phyloP scores from a whole-genome alignment of 2,113 vertebrate genomes.

The Plotosus lineatus region DNA sequence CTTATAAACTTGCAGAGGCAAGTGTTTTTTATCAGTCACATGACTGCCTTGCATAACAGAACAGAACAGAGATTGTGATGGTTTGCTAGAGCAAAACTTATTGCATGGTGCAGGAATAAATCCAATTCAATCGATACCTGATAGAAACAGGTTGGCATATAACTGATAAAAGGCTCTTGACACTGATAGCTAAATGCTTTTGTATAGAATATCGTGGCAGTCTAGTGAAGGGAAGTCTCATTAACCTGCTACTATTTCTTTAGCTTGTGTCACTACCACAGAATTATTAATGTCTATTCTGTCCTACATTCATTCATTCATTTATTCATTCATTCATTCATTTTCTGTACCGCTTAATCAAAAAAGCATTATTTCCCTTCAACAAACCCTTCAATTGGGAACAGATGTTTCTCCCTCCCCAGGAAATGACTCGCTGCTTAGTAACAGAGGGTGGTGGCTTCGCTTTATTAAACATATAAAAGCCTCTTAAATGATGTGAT shows the following conservation, averaged over 20 bases:
- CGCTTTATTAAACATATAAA: conserved; percentile 73
- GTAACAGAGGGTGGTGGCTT: conserved; percentile 63
- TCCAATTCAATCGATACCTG: background rate
- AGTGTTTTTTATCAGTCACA: background rate
- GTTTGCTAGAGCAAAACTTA: conserved; percentile 16
- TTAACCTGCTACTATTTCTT: conserved; percentile 58
- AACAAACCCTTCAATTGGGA: conserved; percentile 63
- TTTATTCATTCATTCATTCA: too few relatives aligned
- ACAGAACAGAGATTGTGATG: background rate
- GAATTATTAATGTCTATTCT: conserved; percentile 61
- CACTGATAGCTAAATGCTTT: conserved; percentile 24
- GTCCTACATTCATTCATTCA: conserved; percentile 62
- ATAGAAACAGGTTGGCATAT: conserved; percentile 38
- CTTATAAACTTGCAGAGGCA: background rate
- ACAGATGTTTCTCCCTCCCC: conserved; percentile 70
- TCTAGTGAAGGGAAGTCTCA: conserved; percentile 43
- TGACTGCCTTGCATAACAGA: conserved; percentile 17
- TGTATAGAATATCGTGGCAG: conserved; percentile 23
- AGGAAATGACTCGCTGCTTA: conserved; percentile 68
- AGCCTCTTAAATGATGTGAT: conserved; percentile 66
- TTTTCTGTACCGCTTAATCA: too few relatives aligned
- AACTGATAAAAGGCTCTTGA: conserved; percentile 28
- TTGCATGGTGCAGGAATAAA: conserved; percentile 13
- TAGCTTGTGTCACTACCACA: conserved; percentile 46
- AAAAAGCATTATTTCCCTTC: conserved; percentile 60